Conservation (phyloP, 1,140 invertebrate species). For the Brachionus plicatilis region DNA sequence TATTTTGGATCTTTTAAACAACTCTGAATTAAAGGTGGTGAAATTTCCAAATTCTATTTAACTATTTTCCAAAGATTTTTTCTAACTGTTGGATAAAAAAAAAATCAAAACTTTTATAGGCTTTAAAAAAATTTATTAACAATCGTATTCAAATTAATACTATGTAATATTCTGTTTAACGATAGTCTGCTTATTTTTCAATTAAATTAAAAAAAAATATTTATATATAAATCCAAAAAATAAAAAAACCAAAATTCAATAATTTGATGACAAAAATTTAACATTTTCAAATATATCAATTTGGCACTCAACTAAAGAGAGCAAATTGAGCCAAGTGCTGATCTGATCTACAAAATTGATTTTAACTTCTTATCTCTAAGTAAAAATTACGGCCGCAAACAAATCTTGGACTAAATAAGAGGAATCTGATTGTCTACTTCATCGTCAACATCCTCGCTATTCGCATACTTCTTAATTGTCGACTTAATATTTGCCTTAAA, state of each 20-base stretch:
- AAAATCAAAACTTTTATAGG: neutral
- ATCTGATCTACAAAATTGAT: neutral
- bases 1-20: too few relatives aligned
- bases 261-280: neutral
- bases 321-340: neutral
- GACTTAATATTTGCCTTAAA: conserved; percentile 22
- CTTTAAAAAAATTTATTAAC: neutral
- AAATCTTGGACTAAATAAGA: neutral
- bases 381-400: neutral
- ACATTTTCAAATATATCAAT: neutral
- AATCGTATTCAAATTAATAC: neutral
- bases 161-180: neutral
- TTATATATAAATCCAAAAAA: neutral
- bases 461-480: conserved; percentile 8
- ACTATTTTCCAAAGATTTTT: too few relatives aligned
- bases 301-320: neutral
- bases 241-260: neutral
- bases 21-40: too few relatives aligned
- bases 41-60: too few relatives aligned
- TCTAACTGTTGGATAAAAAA: neutral
- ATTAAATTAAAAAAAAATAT: neutral
- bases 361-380: neutral
- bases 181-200: neutral
- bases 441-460: conserved; percentile 12
- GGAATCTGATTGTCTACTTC: conserved; percentile 30